Evolutionary conservation across 2,113 vertebrate species (phyloP), one percentile per base, ranked within the genome.

Genomic region (Vulpes ferrilata): DNA sequence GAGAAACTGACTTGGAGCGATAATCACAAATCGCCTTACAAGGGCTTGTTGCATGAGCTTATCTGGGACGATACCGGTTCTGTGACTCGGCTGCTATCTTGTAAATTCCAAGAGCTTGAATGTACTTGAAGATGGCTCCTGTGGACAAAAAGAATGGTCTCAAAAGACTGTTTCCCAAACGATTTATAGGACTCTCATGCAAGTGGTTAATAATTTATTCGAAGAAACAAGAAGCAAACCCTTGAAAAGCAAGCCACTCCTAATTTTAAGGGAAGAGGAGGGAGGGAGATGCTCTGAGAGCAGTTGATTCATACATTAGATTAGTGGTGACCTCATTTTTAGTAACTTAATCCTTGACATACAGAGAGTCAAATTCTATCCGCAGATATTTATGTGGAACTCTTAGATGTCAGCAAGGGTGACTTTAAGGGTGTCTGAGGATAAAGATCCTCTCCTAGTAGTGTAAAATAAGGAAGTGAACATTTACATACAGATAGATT

Each of bases 71-170:
- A 97, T 95, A 64, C 32, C 35, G 73, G 88, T 93, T 97, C 69
- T 97, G 43, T 96, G 96, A 88, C 60, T 76, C 62, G 35, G 59
- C 0, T 92, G 32, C 60, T 96, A 59, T 84, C 90, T 97, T 92
- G 20, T 97, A 97, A 97, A 97, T 96, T 96, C 87, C 94, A 95
- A 32, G 3, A 94, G n/a, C 13, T 96, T 96, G 87, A 97, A 74
- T 90, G 10, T 17, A 86, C 2, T 76, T 74, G 43, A 71, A 79
- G 64, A 82, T 96, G 86, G 38, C 60, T 95, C 71, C 65, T 62
- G 73, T 95, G 73, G 86, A 98, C 86, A 97, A 82, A 97, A 96
- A 93, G 60, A 89, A 78, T n/a, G 79, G 82, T 97, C 65, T 96
- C 16, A 38, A 85, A 82, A 82, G 65, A 74, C 43, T 95, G 73